A percentile compares a stretch with the other conserved stretches of the same genome.
phyloP scores from a whole-genome alignment of 2,797 vertebrate genomes.

The Allobates femoralis region DNA sequence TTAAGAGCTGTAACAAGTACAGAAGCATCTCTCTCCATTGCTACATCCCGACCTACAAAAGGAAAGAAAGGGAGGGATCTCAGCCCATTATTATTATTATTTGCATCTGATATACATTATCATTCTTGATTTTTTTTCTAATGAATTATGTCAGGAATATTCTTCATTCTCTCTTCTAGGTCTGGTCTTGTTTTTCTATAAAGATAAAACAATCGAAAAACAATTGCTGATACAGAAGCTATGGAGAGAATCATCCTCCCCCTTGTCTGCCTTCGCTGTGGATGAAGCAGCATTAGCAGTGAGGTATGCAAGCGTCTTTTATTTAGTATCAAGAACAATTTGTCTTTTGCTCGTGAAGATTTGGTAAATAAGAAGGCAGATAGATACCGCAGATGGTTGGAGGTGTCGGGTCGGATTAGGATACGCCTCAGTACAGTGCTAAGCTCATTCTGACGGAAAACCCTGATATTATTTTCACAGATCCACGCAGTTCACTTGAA shows the following conservation, averaged over 20 bases:
- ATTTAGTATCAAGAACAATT: conserved; percentile 93
- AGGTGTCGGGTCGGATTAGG: conserved; percentile 99
- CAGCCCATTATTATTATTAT: conserved; percentile 15
- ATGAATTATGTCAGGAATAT: conserved; percentile 28
- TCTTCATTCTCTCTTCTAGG: conserved; percentile 11
- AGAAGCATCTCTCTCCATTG: conserved; percentile 21
- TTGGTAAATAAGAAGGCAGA: conserved; percentile 97
- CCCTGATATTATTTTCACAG: conserved; percentile 96
- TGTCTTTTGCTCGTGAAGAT: conserved; percentile 87
- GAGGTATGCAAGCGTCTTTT: conserved; percentile 76
- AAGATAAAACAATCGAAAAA: conserved; percentile 37
- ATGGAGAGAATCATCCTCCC: neutral
- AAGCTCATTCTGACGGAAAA: conserved; percentile 97
- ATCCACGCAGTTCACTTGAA: conserved; percentile 82
- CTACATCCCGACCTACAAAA: neutral
- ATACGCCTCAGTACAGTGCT: conserved; percentile 92
- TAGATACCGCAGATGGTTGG: conserved; percentile 98
- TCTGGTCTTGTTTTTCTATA: neutral
- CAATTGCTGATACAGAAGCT: conserved; percentile 34
- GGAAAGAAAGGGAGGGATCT: conserved; percentile 16
- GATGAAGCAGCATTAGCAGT: conserved; percentile 61
- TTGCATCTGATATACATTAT: conserved; percentile 17
- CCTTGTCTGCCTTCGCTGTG: neutral
- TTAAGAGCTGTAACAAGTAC: neutral
- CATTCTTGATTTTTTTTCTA: conserved; percentile 5